Evolutionary conservation across 2,888 invertebrate genomes (phyloP).

Genomic region (Noctua janthina): DNA sequence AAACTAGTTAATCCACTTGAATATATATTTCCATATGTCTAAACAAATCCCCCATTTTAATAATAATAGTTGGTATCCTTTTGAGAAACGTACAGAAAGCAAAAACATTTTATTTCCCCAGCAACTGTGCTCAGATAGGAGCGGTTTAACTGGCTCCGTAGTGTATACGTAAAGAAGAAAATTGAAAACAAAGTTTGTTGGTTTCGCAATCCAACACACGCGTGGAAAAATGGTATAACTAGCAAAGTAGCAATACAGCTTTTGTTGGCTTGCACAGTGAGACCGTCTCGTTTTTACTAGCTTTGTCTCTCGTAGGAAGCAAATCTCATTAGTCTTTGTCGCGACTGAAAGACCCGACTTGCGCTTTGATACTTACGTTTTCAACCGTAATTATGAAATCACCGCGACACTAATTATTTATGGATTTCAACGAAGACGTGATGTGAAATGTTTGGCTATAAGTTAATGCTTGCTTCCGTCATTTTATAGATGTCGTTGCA

Average conservation of each 20-base stretch:
- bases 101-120: conserved; percentile 50
- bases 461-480: conserved; percentile 7
- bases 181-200: conserved; percentile 77
- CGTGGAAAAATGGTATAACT: conserved; percentile 74
- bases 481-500: background rate
- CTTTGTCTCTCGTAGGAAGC: conserved; percentile 75
- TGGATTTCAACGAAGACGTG: conserved; percentile 38
- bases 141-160: conserved; percentile 50
- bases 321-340: conserved; percentile 81
- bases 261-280: conserved; percentile 51
- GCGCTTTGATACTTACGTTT: conserved; percentile 59
- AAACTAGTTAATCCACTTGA: conserved; percentile 36
- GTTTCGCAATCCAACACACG: conserved; percentile 72
- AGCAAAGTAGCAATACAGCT: conserved; percentile 69
- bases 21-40: conserved; percentile 38
- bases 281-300: conserved; percentile 67
- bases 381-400: conserved; percentile 65
- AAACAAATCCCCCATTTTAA: conserved; percentile 33
- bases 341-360: conserved; percentile 60
- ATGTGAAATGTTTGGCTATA: conserved; percentile 11
- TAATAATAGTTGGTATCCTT: conserved; percentile 26
- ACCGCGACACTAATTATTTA: conserved; percentile 49
- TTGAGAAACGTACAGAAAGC: conserved; percentile 45
- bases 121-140: conserved; percentile 60
- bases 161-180: conserved; percentile 67